Conservation (phyloP, 2,113 vertebrate genomes). For the Ceyx melanurus region DNA sequence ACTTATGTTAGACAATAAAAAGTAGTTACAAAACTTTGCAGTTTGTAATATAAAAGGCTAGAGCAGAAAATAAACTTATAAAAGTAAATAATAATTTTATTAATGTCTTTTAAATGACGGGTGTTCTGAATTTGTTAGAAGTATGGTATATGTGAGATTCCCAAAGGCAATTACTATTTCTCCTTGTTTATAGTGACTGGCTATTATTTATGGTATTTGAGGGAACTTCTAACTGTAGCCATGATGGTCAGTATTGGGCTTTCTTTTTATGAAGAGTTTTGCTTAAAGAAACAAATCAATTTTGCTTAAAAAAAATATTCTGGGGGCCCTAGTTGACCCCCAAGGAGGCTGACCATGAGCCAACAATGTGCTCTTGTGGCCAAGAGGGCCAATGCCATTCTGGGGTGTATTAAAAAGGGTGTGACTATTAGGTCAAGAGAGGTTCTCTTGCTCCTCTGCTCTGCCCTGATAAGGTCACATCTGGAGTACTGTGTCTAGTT, state of each 20-base stretch:
- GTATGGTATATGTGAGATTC: background rate
- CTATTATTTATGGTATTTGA: background rate
- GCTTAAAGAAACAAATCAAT: background rate
- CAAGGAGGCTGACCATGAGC: too few species aligned
- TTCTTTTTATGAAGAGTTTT: background rate
- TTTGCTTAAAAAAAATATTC: too few species aligned
- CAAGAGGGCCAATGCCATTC: too few species aligned
- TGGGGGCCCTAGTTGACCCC: too few species aligned
- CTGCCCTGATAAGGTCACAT: too few species aligned
- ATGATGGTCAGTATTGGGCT: background rate
- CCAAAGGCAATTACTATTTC: background rate
- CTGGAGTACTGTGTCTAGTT: too few species aligned
- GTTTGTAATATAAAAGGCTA: background rate
- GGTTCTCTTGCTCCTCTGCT: too few species aligned
- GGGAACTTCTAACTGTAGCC: background rate
- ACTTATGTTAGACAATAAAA: background rate
- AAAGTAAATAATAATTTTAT: background rate
- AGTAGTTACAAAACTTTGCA: background rate
- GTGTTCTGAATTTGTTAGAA: background rate
- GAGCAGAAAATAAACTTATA: background rate
- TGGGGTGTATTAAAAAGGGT: too few species aligned
- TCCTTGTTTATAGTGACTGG: background rate
- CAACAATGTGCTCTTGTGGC: too few species aligned
- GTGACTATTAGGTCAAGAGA: too few species aligned
- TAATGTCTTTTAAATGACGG: background rate